Evolutionary conservation across 2,797 vertebrate genomes (phyloP), one percentile per base, ranked within the genome.

Genomic region (Trachops cirrhosus): DNA sequence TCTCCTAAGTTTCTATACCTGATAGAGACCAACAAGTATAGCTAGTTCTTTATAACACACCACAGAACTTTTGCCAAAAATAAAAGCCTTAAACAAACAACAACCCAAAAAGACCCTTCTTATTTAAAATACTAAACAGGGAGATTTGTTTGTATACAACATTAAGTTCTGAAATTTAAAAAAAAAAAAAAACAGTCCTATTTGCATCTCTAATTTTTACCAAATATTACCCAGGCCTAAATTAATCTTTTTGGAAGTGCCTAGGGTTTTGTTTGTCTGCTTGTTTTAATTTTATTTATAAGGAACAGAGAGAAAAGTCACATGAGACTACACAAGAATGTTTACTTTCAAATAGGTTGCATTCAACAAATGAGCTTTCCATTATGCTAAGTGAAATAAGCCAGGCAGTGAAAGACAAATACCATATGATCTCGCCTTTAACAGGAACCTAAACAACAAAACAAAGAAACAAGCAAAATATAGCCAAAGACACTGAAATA

Each of bases 321-420:
- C 71, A 46, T 37, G 91, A 93, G 84, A 93, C 75, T 91, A 50
- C n/a, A 44, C 41, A 94, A 95, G 57, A 89, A 92, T 83, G 24
- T 88, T 95, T 88, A 93, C 22, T 79, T 96, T 82, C 71, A 97
- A 94, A 91, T 37, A 92, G 16, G 22, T 39, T 94, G 41, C 44
- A 67, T 86, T 91, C 37, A 88, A 82, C 44, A 85, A 96, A 95
- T 95, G 52, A 96, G 34, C 79, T 90, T 83, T 93, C 71, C 93
- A 26, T 94, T 97, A n/a, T n/a, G n/a, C n/a, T n/a, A n/a, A n/a
- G n/a, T n/a, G n/a, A n/a, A n/a, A n/a, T n/a, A n/a, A n/a, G n/a
- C n/a, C n/a, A n/a, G n/a, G n/a, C n/a, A n/a, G n/a, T n/a, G n/a
- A n/a, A n/a, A n/a, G n/a, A n/a, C n/a, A n/a, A n/a, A n/a, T n/a